These are phyloP conservation scores for Acestrorhynchus altus DNA, from an alignment of 2,797 vertebrate species.

Conservation along the genomic window DNA sequence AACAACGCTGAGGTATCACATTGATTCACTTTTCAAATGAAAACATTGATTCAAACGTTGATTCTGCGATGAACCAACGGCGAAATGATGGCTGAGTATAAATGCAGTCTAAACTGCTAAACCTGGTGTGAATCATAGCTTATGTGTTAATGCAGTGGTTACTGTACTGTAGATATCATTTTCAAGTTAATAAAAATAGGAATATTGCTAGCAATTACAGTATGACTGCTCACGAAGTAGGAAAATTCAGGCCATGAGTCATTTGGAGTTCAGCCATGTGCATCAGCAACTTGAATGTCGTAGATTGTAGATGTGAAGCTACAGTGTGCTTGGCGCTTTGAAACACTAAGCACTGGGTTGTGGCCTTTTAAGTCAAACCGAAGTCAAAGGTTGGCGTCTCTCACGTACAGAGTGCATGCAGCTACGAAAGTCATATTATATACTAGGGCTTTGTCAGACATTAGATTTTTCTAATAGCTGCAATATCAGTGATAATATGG, in stretches of 20 bases:
- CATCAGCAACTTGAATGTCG: too few relatives aligned
- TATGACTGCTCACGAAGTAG: neutral
- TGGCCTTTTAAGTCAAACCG: neutral
- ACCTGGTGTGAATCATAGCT: neutral
- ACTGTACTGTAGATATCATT: neutral
- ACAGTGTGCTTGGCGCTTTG: neutral
- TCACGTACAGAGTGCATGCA: neutral
- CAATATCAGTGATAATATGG: neutral
- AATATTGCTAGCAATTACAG: neutral
- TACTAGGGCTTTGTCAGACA: neutral
- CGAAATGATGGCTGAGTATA: too few relatives aligned
- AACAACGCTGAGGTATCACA: too few relatives aligned
- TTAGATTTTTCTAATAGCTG: neutral
- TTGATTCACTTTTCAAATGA: too few relatives aligned
- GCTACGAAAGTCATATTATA: neutral
- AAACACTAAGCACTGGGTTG: neutral
- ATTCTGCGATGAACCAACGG: too few relatives aligned
- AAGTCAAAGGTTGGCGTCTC: neutral
- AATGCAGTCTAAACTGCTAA: too few relatives aligned
- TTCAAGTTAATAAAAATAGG: neutral
- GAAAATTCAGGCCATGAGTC: slow-evolving; percentile 31
- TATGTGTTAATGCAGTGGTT: neutral
- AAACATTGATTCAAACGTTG: too few relatives aligned
- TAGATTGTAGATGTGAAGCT: neutral
- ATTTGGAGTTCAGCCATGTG: slow-evolving; percentile 11